Evolutionary conservation across 1,140 invertebrate species (phyloP), one percentile per base, ranked within the genome.

Genomic region (Euschistus heros): DNA sequence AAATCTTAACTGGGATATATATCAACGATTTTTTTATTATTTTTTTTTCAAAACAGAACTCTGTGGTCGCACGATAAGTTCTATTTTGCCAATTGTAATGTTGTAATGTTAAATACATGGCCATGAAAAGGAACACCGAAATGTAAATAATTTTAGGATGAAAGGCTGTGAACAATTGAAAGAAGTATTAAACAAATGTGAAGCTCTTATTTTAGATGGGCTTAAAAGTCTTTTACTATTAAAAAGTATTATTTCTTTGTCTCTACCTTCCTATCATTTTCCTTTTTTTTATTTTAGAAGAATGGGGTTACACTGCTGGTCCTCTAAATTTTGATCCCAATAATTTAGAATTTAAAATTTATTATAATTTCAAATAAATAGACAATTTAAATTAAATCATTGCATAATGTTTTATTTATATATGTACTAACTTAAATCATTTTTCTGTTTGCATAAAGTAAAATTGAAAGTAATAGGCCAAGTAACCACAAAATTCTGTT

Each of bases 141-240:
- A 37, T 37, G 33, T 37, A 37, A 37, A 37, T 37, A 37, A 37
- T 37, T 37, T 57, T 17, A 57, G 15, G 18, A 61, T 37, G n/a
- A 37, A 61, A 37, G 59, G 59, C 59, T 61, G 59, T 61, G 59
- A 61, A 61, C 42, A 61, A 61, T n/a, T 33, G 18, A 18, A 42
- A 44, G 22, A 33, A 54, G 50, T 26, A 54, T 20, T 54, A 54
- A 37, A 37, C 24, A 22, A 26, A 22, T 54, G 30, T 61, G 33
- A 61, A 61, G 59, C 59, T 61, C 59, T 42, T 61, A 42, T 7
- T 26, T 3, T 61, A 61, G 59, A 61, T 61, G 59, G 59, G 59
- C 42, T 61, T 61, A 61, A 61, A 33, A 61, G 27, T n/a, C 15
- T 26, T 57, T 57, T 15, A 37, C 33, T 6, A 24, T 57, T 57